Base-by-base conservation (phyloP, 2,888 invertebrate genomes). In the Drosophila anomalata region DNA sequence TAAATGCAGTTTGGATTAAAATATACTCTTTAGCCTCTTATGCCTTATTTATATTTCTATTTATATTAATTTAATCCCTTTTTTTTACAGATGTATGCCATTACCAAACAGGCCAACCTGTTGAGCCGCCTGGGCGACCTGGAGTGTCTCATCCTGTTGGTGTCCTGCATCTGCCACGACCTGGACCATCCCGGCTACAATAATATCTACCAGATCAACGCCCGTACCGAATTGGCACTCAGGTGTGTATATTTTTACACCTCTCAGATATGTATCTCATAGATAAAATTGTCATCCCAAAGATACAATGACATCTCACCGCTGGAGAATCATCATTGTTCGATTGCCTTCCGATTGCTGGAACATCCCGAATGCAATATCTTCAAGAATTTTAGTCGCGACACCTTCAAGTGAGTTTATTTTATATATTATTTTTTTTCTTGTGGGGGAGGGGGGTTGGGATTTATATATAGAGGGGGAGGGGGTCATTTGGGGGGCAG, bases 281-380 rank as follows among this genome's bases (percentile, higher is more conserved):
- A 7, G 11, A 31, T 22, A n/a, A 52, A 8, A 11, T 0, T 9
- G 8, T 8, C 9, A 14, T 22, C 0, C 4, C 74, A 8, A 67
- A 92, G 92, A 68, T 96, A 96, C 92, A 96, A 96, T 92, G 96
- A 96, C 92, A 96, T 96, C 89, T 96, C 96, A 56, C 96, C 96
- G 3, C 92, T 96, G 89, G 96, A 96, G 92, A 96, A 96, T 91
- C 96, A 96, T 91, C 96, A 96, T 90, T 96, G 96, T 91, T 96
- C 96, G 73, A 95, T 96, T 79, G 95, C 96, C 48, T 96, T 96
- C 91, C 94, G 96, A 71, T 94, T 96, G 77, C 93, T 96, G 78
- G 95, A 95, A 89, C 94, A 95, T 88, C 95, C 95, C 59, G 95
- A 96, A 88, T 95, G 95, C 91, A 96, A 96, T 91, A 95, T 96